Base-by-base conservation (phyloP, 2,797 vertebrate species). In the Mionectes olivaceus region DNA sequence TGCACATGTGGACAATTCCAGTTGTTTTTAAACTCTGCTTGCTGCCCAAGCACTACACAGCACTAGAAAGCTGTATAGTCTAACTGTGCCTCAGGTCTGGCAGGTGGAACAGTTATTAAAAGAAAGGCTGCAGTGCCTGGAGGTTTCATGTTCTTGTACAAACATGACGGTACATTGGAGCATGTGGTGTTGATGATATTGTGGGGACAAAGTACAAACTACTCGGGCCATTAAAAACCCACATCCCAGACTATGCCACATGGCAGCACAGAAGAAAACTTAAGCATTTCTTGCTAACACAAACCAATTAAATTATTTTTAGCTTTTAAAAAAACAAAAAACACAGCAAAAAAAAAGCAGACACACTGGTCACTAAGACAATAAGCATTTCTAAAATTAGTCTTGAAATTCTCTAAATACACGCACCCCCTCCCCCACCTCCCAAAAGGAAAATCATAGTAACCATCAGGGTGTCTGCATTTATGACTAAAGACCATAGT, bases 311-410 rank as follows among this genome's bases (percentile, higher is more conserved):
- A 78, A 87, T 71, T 97, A 97, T 97, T 97, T 96, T 97, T 96
- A 95, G 84, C 50, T 64, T 53, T 47, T 85, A 59, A n/a, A 35
- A 91, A 96, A 95, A 97, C 95, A 97, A 94, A 93, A 93, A 93
- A 93, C 94, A 95, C 11, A 50, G 52, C 23, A 82, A 83, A 82
- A 83, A 35, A 94, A 95, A 92, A 49, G 52, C 93, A 96, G 93
- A 92, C 95, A 93, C 70, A 55, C 82, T 94, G 96, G 94, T 97
- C 95, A 97, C 71, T 87, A 63, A 93, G 89, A 97, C 97, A 97
- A 98, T 95, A 97, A 97, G 95, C 85, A 86, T 93, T 97, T 95
- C 96, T 96, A 98, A 96, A 97, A 97, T 97, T 95, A 98, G 94
- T 71, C 84, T 91, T 80, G 25, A 97, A 97, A 94, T 92, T 89